A percentile compares a stretch with the other conserved stretches of the same genome.
phyloP scores from a whole-genome alignment of 2,113 vertebrate species.

The Malaclemys terrapin region DNA sequence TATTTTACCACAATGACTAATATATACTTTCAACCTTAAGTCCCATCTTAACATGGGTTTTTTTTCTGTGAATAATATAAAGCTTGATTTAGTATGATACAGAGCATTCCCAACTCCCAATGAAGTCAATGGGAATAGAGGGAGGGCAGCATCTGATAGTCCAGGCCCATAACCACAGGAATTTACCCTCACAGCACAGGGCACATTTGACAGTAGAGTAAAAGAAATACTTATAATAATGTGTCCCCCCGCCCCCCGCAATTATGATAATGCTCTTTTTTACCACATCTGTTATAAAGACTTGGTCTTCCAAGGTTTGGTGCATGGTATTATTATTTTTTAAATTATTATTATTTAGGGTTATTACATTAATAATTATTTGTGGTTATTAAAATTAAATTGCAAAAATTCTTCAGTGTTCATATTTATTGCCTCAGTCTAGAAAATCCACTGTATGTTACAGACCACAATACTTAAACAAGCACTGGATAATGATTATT shows the following conservation, averaged over 20 bases:
- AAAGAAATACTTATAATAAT: neutral
- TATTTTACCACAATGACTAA: neutral
- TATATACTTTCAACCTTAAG: neutral
- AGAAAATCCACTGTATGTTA: slow-evolving; percentile 48
- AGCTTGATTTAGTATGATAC: neutral
- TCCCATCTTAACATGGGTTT: neutral
- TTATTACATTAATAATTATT: slow-evolving; percentile 31
- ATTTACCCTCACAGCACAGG: neutral
- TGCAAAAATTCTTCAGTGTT: slow-evolving; percentile 19
- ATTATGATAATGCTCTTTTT: neutral
- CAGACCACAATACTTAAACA: slow-evolving; percentile 52
- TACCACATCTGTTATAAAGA: neutral
- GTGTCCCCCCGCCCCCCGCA: neutral
- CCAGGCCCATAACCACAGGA: neutral
- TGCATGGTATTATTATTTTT: neutral
- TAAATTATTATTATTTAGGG: neutral
- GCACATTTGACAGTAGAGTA: neutral
- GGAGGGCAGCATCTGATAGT: fast-evolving
- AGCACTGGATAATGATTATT: slow-evolving; percentile 21
- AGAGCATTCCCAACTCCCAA: neutral
- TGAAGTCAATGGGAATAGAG: neutral
- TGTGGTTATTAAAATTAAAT: slow-evolving; percentile 50
- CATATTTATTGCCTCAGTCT: slow-evolving; percentile 24
- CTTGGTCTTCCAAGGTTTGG: neutral
- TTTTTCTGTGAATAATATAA: neutral